Conservation (phyloP, 2,797 vertebrate species). For the Peromyscus aztecus region DNA sequence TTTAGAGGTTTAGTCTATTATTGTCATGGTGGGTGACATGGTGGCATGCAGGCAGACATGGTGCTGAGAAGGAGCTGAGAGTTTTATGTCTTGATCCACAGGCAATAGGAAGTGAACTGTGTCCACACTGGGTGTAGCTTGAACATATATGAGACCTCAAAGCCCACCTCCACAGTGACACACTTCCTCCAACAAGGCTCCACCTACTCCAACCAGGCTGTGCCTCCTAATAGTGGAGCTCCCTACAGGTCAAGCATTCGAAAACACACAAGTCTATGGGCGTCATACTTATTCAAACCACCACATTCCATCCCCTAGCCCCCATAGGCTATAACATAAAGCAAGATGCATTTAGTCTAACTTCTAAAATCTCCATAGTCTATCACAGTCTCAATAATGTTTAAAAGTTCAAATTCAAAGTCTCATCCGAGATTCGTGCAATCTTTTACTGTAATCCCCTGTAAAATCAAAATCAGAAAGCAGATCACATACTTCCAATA, state of each 20-base stretch:
- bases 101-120: neutral
- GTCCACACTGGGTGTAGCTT: neutral
- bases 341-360: too few relatives aligned
- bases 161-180: neutral
- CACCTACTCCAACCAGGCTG: neutral
- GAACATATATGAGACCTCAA: neutral
- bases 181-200: neutral
- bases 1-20: neutral
- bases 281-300: neutral
- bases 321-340: too few relatives aligned
- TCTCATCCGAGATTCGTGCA: too few relatives aligned
- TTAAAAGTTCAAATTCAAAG: too few relatives aligned
- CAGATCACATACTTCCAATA: too few relatives aligned
- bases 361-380: too few relatives aligned
- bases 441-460: too few relatives aligned
- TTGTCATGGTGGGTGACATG: neutral
- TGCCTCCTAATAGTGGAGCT: neutral
- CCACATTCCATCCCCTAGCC: too few relatives aligned
- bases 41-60: neutral
- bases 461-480: too few relatives aligned
- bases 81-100: neutral
- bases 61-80: neutral
- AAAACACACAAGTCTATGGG: neutral
- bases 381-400: too few relatives aligned
- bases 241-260: neutral